A percentile compares a stretch with the other conserved stretches of the same genome.
These are phyloP conservation scores for Agonopterix alstromeriana DNA, from an alignment of 2,888 invertebrate genomes.

Conservation along the genomic window DNA sequence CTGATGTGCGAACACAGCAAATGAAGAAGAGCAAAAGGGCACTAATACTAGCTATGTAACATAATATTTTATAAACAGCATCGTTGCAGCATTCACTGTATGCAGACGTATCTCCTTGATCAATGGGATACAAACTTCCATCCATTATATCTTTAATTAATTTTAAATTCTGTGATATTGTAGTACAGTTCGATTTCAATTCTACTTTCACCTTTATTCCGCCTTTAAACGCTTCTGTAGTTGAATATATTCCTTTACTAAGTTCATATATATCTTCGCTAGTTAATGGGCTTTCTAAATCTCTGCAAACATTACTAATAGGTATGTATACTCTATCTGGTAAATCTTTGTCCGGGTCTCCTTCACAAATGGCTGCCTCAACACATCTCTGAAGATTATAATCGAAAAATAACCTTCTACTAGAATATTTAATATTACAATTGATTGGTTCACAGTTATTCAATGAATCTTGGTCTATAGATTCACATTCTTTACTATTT, in stretches of 20 bases:
- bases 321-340: conserved; percentile 47
- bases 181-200: conserved; percentile 44
- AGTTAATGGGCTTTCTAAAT: conserved; percentile 37
- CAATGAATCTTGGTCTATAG: conserved; percentile 42
- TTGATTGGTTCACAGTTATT: conserved; percentile 40
- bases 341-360: conserved; percentile 26
- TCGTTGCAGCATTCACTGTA: conserved; percentile 27
- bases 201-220: conserved; percentile 15
- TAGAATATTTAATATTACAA: conserved; percentile 51
- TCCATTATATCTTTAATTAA: conserved; percentile 41
- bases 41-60: conserved; percentile 29
- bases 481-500: conserved; percentile 27
- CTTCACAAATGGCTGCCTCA: conserved; percentile 30
- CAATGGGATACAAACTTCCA: conserved; percentile 35
- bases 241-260: conserved; percentile 37
- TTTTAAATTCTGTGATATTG: conserved; percentile 51
- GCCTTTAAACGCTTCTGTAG: conserved; percentile 15
- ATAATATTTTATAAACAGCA: conserved; percentile 35
- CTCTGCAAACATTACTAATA: conserved; percentile 41
- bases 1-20: conserved; percentile 24
- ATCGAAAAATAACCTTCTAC: conserved; percentile 37
- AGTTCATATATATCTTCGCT: conserved; percentile 46
- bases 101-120: conserved; percentile 23
- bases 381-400: conserved; percentile 27
- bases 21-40: conserved; percentile 28